Evolutionary conservation across 2,113 vertebrate species (phyloP).

Genomic region (Poecile atricapillus): DNA sequence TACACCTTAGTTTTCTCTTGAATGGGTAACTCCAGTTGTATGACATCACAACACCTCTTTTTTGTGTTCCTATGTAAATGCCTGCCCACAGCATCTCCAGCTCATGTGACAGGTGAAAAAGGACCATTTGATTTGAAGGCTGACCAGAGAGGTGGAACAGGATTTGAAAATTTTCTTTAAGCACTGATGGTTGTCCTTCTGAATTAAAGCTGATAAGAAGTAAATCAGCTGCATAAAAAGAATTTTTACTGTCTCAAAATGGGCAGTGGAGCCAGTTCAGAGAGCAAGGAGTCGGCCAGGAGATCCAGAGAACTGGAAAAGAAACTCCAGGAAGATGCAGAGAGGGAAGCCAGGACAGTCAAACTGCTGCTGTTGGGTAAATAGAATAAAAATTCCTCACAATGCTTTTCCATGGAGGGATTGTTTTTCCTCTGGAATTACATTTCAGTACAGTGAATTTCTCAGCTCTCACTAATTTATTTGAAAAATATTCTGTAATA

Average conservation of each 20-base stretch:
- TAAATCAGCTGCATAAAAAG: neutral
- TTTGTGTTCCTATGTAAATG: conserved; percentile 13
- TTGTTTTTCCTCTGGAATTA: neutral
- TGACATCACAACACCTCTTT: neutral
- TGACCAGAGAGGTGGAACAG: neutral
- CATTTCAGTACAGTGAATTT: neutral
- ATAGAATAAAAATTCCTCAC: neutral
- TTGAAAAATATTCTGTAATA: neutral
- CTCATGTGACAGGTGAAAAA: conserved; percentile 29
- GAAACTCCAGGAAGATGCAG: conserved; percentile 77
- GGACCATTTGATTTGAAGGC: conserved; percentile 10
- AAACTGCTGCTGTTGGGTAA: conserved; percentile 78
- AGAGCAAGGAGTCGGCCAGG: conserved; percentile 70
- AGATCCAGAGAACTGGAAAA: conserved; percentile 77
- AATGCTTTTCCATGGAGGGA: neutral
- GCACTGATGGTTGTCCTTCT: neutral
- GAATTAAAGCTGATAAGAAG: neutral
- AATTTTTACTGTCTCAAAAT: conserved; percentile 19
- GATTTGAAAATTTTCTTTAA: neutral
- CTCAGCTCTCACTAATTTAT: neutral
- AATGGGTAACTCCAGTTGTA: neutral
- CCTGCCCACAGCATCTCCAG: neutral
- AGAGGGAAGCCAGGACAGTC: conserved; percentile 73
- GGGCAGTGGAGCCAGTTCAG: conserved; percentile 72
- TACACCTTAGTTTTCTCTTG: neutral